A percentile compares a stretch with the other conserved stretches of the same genome.
phyloP scores from a whole-genome alignment of 2,113 vertebrate genomes.

The Apistogramma diplotaenia region DNA sequence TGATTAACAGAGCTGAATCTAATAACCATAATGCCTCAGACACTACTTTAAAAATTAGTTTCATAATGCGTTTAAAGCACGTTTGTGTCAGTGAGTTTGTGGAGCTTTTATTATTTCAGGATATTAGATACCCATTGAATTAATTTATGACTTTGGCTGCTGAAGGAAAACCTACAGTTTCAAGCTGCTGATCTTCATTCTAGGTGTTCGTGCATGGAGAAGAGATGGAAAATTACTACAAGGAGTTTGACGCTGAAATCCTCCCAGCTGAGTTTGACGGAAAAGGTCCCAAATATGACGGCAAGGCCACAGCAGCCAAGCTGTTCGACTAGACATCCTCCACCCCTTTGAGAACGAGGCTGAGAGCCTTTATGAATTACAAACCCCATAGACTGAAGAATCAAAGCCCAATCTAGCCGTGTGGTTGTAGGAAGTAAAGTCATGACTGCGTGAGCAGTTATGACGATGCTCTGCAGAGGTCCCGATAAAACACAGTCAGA shows the following conservation, averaged over 20 bases:
- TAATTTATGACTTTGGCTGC: neutral
- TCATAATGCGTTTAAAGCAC: neutral
- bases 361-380: neutral
- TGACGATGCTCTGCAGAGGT: neutral
- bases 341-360: constrained; percentile 17
- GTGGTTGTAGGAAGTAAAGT: constrained; percentile 20
- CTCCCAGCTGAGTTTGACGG: constrained; percentile 92
- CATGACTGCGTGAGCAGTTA: neutral
- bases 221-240: constrained; percentile 89
- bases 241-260: constrained; percentile 90
- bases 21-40: neutral
- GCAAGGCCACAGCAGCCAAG: constrained; percentile 82
- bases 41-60: neutral
- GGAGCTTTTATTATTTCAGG: neutral
- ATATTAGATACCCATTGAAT: neutral
- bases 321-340: constrained; percentile 81
- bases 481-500: constrained; percentile 9
- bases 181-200: neutral
- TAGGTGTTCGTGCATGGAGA: constrained; percentile 95
- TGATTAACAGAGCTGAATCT: neutral
- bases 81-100: neutral
- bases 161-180: neutral
- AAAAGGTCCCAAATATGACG: constrained; percentile 86
- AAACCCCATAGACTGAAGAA: constrained; percentile 20
- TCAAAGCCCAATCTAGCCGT: constrained; percentile 11